Evolutionary conservation across 1,140 invertebrate species (phyloP), one percentile per base, ranked within the genome.

Genomic region (Sycophaga agraensis): DNA sequence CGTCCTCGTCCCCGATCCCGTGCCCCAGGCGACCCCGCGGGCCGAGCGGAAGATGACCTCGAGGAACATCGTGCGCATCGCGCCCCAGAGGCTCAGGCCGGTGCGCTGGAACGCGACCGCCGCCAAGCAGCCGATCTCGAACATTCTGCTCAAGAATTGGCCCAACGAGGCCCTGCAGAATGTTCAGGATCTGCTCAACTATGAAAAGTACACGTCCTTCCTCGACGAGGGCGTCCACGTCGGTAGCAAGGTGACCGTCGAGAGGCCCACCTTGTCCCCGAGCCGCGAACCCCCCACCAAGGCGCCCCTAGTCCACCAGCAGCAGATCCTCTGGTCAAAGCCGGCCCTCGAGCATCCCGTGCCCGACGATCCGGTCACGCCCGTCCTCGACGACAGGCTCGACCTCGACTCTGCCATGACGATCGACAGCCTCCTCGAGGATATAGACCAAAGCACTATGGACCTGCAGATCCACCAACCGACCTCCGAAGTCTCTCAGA

Each of bases 121-220:
- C 31, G 39, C 40, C 5, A 49, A 34, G 4, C 54, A 43, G 9
- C 37, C 43, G 5, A 17, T 31, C 0, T 6, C 49, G n/a, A 57
- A 49, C 19, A 16, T 53, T 6, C 11, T 62, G 9, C 48, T 70
- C 24, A 80, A 78, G 59, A 73, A 74, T 34, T 80, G 78, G 78
- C 73, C 77, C 0, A 73, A 73, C 26, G 68, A 68, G 0, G 64
- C 67, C 21, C 21, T 72, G 1, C 59, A 73, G 9, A 66, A 68
- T 12, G 31, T 64, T 0, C 66, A 75, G 5, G 77, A 80, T 65
- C 39, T 77, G 0, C 69, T 72, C 17, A 72, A 76, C 66, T 78
- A 79, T 11, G 70, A 80, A 5, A 76, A 72, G 24, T 79, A 80
- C 21, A 78, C 74, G 8, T 69, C 71, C 0, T 64, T 66, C n/a